These are phyloP conservation scores for Lomographa bimaculata DNA, from an alignment of 2,888 invertebrate species.

Conservation along the genomic window DNA sequence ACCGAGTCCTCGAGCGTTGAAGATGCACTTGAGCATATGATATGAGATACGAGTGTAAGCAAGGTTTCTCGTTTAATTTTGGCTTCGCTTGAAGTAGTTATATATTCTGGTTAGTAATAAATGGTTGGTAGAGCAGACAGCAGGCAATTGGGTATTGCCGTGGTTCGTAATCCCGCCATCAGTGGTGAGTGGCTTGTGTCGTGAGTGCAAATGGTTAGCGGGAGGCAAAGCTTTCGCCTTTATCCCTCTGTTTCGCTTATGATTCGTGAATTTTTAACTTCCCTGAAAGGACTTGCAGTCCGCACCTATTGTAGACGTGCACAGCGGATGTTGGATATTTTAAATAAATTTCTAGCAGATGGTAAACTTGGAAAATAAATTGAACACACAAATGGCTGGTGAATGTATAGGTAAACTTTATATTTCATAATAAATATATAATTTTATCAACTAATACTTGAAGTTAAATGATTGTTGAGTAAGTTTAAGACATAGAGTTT, in stretches of 20 bases:
- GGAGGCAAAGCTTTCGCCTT: constrained; percentile 40
- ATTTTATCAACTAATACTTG: too few species aligned
- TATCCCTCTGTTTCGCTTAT: constrained; percentile 62
- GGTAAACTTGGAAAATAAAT: constrained; percentile 26
- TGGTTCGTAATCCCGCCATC: constrained; percentile 42
- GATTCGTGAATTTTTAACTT: constrained; percentile 73
- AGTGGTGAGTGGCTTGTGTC: constrained; percentile 43
- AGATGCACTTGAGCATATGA: constrained; percentile 21
- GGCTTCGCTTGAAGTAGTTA: constrained; percentile 8
- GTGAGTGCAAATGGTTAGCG: constrained; percentile 55
- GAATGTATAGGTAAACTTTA: constrained; percentile 7
- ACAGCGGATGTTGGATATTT: constrained; percentile 26
- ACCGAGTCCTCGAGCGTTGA: constrained; percentile 15
- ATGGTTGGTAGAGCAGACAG: constrained; percentile 23
- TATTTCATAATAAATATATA: too few species aligned
- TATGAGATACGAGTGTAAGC: too few species aligned
- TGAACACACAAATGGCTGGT: constrained; percentile 12
- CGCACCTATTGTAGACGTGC: constrained; percentile 37
- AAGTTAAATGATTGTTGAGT: too few species aligned
- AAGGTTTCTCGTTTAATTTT: constrained; percentile 12
- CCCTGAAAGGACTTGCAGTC: constrained; percentile 56
- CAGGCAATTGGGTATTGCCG: constrained; percentile 31
- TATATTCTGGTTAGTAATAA: constrained; percentile 24
- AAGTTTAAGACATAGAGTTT: too few species aligned
- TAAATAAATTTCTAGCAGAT: constrained; percentile 36